phyloP scores from a whole-genome alignment of 2,797 vertebrate species.

The Ceyx erithaca region DNA sequence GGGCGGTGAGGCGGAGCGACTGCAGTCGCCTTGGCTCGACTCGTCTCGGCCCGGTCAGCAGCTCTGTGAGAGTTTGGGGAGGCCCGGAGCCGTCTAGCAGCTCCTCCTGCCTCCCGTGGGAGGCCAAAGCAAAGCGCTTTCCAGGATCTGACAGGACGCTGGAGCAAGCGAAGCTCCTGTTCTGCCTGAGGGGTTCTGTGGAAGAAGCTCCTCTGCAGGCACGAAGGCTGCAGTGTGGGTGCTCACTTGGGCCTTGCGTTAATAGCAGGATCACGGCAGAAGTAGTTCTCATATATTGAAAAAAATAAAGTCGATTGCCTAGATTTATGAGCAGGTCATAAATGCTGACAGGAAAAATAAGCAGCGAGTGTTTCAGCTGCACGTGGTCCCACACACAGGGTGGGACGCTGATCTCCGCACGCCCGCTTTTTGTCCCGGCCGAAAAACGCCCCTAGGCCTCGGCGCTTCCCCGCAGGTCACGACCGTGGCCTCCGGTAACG shows the following conservation, averaged over 20 bases:
- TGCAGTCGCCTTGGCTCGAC: not conserved
- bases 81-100: not conserved
- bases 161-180: rapidly evolving
- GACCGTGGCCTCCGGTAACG: rapidly evolving
- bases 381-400: not conserved
- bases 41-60: too few relatives aligned
- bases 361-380: not conserved
- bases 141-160: rapidly evolving
- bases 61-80: too few relatives aligned
- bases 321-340: not conserved
- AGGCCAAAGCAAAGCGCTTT: not conserved
- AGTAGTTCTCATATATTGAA: not conserved
- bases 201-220: not conserved
- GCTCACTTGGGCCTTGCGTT: not conserved
- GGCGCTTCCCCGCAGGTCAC: rapidly evolving
- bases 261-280: not conserved
- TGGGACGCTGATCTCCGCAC: rapidly evolving
- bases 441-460: not conserved
- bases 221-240: rapidly evolving
- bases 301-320: not conserved
- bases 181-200: rapidly evolving
- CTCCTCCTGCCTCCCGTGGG: not conserved
- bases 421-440: rapidly evolving
- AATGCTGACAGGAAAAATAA: not conserved
- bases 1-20: not conserved